phyloP scores from a whole-genome alignment of 30 jellyfish, hydroid and myxozoan genomes.

The Pelagia noctiluca region DNA sequence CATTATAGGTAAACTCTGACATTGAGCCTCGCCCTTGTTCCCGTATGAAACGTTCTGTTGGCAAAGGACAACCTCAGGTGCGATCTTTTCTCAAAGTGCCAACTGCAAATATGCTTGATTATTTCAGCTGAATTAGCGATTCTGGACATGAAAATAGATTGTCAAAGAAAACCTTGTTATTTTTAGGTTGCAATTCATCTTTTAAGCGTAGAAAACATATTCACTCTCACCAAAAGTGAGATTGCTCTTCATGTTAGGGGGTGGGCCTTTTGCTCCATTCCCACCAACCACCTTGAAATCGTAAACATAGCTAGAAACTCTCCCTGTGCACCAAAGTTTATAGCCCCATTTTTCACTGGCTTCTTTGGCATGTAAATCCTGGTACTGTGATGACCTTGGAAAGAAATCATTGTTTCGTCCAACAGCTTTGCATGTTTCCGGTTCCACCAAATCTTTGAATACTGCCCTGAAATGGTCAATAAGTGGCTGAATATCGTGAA shows the following conservation, averaged over 20 bases:
- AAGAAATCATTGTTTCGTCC: conserved; percentile 81
- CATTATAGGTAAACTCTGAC: background rate
- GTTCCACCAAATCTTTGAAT: too few relatives aligned
- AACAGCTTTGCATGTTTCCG: conserved; percentile 35
- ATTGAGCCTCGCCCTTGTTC: conserved; percentile 29
- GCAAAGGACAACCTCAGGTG: too few relatives aligned
- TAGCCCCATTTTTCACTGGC: conserved; percentile 75
- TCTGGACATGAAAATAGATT: conserved; percentile 67
- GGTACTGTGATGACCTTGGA: conserved; percentile 65
- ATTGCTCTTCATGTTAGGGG: too few relatives aligned
- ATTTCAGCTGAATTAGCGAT: conserved; percentile 18
- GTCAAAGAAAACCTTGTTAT: conserved; percentile 22
- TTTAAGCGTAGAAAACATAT: conserved; percentile 24
- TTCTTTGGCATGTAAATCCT: conserved; percentile 64
- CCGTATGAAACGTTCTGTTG: background rate
- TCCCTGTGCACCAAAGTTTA: conserved; percentile 52
- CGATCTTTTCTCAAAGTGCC: conserved; percentile 55
- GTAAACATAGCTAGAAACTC: conserved; percentile 46
- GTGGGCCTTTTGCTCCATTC: too few relatives aligned
- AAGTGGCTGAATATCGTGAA: conserved; percentile 59
- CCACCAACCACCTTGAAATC: conserved; percentile 56
- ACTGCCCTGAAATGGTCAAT: too few relatives aligned
- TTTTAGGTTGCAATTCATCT: conserved; percentile 9
- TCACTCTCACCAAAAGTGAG: conserved; percentile 48
- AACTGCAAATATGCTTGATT: conserved; percentile 23